Evolutionary conservation across 2,113 vertebrate species (phyloP), one percentile per base, ranked within the genome.

Genomic region (Pionites leucogaster): DNA sequence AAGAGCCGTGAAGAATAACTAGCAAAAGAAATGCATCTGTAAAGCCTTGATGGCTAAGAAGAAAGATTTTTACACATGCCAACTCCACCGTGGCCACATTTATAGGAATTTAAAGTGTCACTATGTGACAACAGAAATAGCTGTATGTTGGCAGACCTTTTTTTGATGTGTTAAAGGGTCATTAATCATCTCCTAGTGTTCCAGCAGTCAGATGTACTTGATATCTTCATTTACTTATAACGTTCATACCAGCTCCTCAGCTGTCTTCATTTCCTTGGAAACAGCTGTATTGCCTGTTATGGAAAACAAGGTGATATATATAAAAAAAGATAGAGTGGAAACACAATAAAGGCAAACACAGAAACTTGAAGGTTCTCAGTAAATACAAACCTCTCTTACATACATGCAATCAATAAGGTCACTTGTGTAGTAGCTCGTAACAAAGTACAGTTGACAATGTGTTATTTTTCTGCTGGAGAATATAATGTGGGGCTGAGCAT

Each of bases 381-480:
- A 94, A 96, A 93, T 86, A 82, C 60, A 94, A 67, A 91, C 76
- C 41, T 82, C 46, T 55, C 17, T 59, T 95, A 64, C 93, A 72
- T 62, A 24, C 5, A 3, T 70, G 62, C 64, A 92, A 88, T 91
- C 86, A 91, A 63, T 88, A 83, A 90, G 96, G 94, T 95, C 96
- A 93, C 92, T 92, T 57, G 78, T 62, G 67, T 85, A 92, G 92
- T 81, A 96, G 88, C 83, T 92, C 63, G 19, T 55, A 94, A 86
- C 90, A 93, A 96, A 97, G 77, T 90, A 90, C 19, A 33, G 62
- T 93, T 96, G 96, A 95, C 93, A 95, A 89, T 93, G 86, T 96
- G 87, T 74, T 97, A 87, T 96, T 96, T 96, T 94, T 95, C 91
- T 96, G 77, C 90, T 91, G 81, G 90, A 96, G 94, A 96, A 94